phyloP scores from a whole-genome alignment of 2,888 invertebrate species.

The Hypomecis punctinalis region DNA sequence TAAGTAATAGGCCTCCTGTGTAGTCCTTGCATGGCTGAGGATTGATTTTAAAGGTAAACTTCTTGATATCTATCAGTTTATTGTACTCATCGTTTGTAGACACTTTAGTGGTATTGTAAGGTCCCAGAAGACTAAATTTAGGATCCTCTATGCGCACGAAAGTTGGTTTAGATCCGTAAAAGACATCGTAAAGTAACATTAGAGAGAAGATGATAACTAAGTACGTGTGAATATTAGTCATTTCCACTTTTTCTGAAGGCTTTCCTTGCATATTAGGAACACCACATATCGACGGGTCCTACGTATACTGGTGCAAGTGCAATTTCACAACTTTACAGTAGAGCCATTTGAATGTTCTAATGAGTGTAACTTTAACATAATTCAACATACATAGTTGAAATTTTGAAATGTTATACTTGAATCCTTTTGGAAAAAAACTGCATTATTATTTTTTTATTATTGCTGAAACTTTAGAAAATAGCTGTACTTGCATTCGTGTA shows the following conservation, averaged over 20 bases:
- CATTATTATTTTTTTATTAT: no score
- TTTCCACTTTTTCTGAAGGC: slow-evolving; percentile 47
- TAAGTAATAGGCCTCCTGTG: slow-evolving; percentile 76
- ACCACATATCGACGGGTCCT: no score
- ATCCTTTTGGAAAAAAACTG: no score
- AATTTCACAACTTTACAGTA: no score
- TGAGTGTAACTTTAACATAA: no score
- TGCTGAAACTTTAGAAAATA: no score
- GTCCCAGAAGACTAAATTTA: slow-evolving; percentile 58
- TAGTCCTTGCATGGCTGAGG: slow-evolving; percentile 82
- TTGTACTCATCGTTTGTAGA: slow-evolving; percentile 56
- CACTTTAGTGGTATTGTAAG: slow-evolving; percentile 51
- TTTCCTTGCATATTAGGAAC: not conserved
- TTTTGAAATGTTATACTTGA: no score
- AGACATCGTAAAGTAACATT: slow-evolving; percentile 54
- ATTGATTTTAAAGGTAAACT: slow-evolving; percentile 87
- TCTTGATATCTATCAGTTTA: slow-evolving; percentile 83
- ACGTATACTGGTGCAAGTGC: no score
- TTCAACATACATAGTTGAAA: no score
- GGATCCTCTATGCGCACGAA: slow-evolving; percentile 54
- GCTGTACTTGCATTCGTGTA: no score
- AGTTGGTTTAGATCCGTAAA: slow-evolving; percentile 38
- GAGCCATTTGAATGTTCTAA: no score
- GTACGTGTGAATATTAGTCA: slow-evolving; percentile 54
- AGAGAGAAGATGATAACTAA: slow-evolving; percentile 49